phyloP scores from a whole-genome alignment of 2,888 invertebrate species.

The Yponomeuta cagnagella region DNA sequence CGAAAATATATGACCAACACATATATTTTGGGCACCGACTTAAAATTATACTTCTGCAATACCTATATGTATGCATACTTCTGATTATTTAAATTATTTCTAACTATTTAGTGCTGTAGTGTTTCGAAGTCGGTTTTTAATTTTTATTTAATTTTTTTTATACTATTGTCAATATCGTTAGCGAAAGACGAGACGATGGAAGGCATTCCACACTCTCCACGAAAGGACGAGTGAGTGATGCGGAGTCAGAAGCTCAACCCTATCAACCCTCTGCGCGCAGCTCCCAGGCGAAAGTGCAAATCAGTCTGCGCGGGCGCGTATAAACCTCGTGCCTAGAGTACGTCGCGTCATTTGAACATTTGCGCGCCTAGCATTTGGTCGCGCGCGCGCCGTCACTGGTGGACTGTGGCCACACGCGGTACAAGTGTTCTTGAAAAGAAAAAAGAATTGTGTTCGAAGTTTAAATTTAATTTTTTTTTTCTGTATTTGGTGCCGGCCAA shows the following conservation, averaged over 20 bases:
- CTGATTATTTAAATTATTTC: no score
- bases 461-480: conserved; percentile 15
- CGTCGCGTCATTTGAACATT: conserved; percentile 36
- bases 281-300: conserved; percentile 57
- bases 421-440: conserved; percentile 17
- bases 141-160: no score
- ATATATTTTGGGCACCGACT: no score
- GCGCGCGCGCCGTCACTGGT: conserved; percentile 37
- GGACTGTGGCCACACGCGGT: conserved; percentile 20
- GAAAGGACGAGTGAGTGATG: neutral
- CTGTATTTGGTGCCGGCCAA: conserved; percentile 19
- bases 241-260: neutral
- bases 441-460: conserved; percentile 13
- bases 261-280: conserved; percentile 3
- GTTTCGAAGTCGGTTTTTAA: no score
- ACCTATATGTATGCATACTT: no score
- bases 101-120: no score
- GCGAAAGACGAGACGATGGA: no score
- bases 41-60: no score
- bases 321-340: conserved; percentile 48
- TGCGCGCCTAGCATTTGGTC: conserved; percentile 43
- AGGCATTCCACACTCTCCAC: no score
- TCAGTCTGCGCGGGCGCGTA: conserved; percentile 45
- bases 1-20: no score
- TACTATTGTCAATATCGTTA: no score